Evolutionary conservation across 2,888 invertebrate species (phyloP).

Genomic region (Phengaris arion): DNA sequence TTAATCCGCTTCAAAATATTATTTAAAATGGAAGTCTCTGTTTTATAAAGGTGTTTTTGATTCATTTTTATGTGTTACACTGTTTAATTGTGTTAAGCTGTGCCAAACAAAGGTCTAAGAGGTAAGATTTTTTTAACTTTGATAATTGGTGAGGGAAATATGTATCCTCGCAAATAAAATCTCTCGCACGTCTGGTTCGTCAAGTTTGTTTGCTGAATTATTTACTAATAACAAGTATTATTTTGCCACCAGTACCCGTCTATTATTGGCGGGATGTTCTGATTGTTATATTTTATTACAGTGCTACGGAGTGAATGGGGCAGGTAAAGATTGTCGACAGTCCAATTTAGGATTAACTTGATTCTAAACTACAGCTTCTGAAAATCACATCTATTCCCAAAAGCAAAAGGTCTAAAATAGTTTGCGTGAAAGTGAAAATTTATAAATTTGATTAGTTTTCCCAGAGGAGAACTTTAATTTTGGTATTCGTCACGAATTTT

Average conservation of each 20-base stretch:
- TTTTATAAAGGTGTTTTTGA: too few species aligned
- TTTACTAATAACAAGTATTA: neutral
- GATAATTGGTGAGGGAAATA: too few species aligned
- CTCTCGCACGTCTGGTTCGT: too few species aligned
- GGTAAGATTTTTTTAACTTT: too few species aligned
- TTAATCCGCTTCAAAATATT: too few species aligned
- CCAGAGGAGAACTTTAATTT: neutral
- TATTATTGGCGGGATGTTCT: slow-evolving; percentile 37
- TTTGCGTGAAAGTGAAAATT: neutral
- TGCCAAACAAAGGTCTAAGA: too few species aligned
- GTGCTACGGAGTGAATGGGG: slow-evolving; percentile 36
- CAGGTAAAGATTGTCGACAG: slow-evolving; percentile 39
- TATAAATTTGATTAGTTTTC: slow-evolving; percentile 15
- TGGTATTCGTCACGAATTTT: slow-evolving; percentile 8
- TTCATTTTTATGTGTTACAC: too few species aligned
- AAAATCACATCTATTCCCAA: neutral
- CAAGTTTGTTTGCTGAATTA: too few species aligned
- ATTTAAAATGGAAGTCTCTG: too few species aligned
- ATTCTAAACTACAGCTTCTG: slow-evolving; percentile 19
- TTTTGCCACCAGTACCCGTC: slow-evolving; percentile 33
- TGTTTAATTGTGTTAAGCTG: too few species aligned
- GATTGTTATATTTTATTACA: slow-evolving; percentile 40
- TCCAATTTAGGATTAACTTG: slow-evolving; percentile 36
- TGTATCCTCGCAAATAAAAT: too few species aligned
- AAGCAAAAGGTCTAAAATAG: neutral